These are phyloP conservation scores for Larimichthys crocea DNA, from an alignment of 2,113 vertebrate species.

Conservation along the genomic window DNA sequence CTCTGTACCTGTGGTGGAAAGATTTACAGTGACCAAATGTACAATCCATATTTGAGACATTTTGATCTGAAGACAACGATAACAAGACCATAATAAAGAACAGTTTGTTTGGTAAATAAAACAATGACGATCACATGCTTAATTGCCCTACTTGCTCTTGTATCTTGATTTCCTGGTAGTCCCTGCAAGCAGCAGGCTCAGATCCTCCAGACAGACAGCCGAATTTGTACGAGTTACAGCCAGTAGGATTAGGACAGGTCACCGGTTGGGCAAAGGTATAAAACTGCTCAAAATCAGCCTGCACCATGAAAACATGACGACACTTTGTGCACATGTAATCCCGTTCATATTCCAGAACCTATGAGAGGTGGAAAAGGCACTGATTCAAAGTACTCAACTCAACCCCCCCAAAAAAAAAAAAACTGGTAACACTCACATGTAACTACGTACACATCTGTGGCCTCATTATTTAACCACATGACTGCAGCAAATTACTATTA, in stretches of 20 bases:
- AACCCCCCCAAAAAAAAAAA: not conserved
- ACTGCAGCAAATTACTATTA: not conserved
- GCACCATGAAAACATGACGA: conserved; percentile 86
- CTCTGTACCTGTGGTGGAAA: conserved; percentile 88
- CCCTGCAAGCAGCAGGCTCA: conserved; percentile 88
- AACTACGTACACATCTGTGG: not conserved
- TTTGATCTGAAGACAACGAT: not conserved
- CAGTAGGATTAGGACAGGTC: conserved; percentile 86
- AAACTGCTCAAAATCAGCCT: conserved; percentile 92
- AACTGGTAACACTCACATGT: not conserved
- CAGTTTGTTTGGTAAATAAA: not conserved
- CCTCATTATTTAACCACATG: not conserved
- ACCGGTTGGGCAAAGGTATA: conserved; percentile 86
- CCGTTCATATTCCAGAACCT: conserved; percentile 92
- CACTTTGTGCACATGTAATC: conserved; percentile 95
- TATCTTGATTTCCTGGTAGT: conserved; percentile 98
- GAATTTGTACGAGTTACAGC: conserved; percentile 91
- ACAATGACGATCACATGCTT: not conserved
- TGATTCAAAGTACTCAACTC: not conserved
- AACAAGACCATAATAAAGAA: not conserved
- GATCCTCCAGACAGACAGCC: conserved; percentile 87
- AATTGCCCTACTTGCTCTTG: conserved; percentile 91
- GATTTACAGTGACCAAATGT: not conserved
- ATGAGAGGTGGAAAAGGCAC: not conserved
- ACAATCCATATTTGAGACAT: not conserved